A percentile compares a stretch with the other conserved stretches of the same genome.
Evolutionary conservation across 2,113 vertebrate species (phyloP).

Genomic region (Tetraodon nigroviridis): DNA sequence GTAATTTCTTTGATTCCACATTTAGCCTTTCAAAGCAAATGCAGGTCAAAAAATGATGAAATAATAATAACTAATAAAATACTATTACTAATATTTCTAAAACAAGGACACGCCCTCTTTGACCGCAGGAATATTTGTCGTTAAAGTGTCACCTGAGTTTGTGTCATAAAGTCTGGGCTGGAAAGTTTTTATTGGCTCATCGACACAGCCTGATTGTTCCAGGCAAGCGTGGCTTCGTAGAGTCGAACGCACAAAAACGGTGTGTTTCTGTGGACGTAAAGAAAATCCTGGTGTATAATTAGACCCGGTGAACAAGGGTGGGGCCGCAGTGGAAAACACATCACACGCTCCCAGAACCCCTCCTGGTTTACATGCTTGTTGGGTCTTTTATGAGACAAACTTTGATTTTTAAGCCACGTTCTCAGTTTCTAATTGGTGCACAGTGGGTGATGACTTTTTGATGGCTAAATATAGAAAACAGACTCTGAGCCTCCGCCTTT

Average conservation of each 20-base stretch:
- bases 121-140: no score
- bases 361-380: slow-evolving; percentile 16
- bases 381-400: slow-evolving; percentile 7
- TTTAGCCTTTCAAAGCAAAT: no score
- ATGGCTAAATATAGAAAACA: no score
- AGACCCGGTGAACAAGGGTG: slow-evolving; percentile 22
- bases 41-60: slow-evolving; percentile 1
- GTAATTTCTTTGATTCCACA: no score
- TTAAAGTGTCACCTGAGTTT: no score
- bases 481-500: neutral
- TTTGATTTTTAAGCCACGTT: neutral
- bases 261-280: slow-evolving; percentile 27
- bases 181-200: slow-evolving; percentile 16
- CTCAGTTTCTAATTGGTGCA: no score
- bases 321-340: slow-evolving; percentile 33
- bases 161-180: slow-evolving; percentile 1
- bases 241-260: slow-evolving; percentile 7
- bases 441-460: no score
- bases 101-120: no score
- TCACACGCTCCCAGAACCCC: neutral
- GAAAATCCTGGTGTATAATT: slow-evolving; percentile 41
- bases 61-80: neutral
- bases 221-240: slow-evolving; percentile 1
- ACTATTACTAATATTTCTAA: no score
- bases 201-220: slow-evolving; percentile 37